Conservation (phyloP, 2,113 vertebrate genomes). For the Geococcyx californianus region DNA sequence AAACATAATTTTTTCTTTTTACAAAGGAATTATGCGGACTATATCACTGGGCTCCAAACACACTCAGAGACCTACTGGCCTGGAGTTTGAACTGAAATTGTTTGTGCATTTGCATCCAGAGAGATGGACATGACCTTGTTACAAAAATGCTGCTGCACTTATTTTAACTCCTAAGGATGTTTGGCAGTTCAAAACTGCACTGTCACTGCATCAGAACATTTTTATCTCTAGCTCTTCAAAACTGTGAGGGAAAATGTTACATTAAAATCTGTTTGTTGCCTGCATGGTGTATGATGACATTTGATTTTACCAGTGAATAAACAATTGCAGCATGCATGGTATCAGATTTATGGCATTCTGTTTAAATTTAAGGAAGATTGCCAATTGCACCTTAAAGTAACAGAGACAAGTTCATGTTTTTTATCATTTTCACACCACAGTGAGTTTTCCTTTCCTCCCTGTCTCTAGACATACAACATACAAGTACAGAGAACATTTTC, state of each 20-base stretch:
- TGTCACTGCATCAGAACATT: background rate
- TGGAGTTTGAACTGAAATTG: background rate
- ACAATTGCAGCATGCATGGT: background rate
- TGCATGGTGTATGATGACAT: background rate
- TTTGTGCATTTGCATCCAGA: background rate
- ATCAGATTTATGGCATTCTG: background rate
- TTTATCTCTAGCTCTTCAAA: background rate
- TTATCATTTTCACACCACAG: background rate
- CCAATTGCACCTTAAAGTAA: background rate
- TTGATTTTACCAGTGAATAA: background rate
- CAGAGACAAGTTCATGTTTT: background rate
- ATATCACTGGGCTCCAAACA: background rate
- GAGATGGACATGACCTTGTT: background rate
- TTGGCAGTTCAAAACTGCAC: background rate
- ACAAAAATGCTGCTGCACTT: background rate
- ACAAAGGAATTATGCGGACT: background rate
- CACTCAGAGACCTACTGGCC: background rate
- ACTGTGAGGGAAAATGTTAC: background rate
- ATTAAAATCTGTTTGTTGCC: background rate
- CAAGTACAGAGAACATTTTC: background rate
- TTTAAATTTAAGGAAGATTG: background rate
- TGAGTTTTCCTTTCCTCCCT: background rate
- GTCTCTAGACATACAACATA: background rate
- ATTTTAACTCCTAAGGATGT: background rate
- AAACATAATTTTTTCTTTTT: background rate